phyloP scores from a whole-genome alignment of 2,797 vertebrate species.

The Acanthurus lineatus region DNA sequence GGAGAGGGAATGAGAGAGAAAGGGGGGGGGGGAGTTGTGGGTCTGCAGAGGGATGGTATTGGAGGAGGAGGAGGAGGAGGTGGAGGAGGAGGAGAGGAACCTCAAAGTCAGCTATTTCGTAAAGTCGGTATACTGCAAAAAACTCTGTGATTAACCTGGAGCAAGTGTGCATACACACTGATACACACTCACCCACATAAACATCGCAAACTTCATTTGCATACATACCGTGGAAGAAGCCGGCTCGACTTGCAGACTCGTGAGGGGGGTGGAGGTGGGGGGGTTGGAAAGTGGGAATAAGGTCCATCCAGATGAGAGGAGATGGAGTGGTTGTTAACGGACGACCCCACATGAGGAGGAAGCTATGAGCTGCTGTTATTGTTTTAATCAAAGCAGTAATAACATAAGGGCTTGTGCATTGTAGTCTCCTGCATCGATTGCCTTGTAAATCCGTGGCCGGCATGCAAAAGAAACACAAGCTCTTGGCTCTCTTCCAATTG shows the following conservation, averaged over 20 bases:
- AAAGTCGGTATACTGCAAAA: slow-evolving; percentile 62
- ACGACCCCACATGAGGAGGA: slow-evolving; percentile 58
- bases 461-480: slow-evolving; percentile 72
- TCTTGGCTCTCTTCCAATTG: slow-evolving; percentile 70
- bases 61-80: background rate
- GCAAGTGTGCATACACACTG: slow-evolving; percentile 45
- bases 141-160: slow-evolving; percentile 79
- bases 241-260: slow-evolving; percentile 47
- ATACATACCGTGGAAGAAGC: slow-evolving; percentile 59
- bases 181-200: slow-evolving; percentile 34
- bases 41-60: slow-evolving; percentile 50
- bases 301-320: slow-evolving; percentile 71
- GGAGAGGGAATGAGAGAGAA: slow-evolving; percentile 2
- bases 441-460: slow-evolving; percentile 67
- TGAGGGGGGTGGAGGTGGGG: background rate
- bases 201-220: slow-evolving; percentile 68
- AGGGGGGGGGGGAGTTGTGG: slow-evolving; percentile 23
- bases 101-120: slow-evolving; percentile 78
- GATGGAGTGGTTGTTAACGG: slow-evolving; percentile 65
- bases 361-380: slow-evolving; percentile 67
- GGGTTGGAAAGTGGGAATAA: slow-evolving; percentile 46
- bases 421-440: slow-evolving; percentile 69
- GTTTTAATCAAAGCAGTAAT: slow-evolving; percentile 80
- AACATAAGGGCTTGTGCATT: slow-evolving; percentile 63
- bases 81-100: slow-evolving; percentile 61